Base-by-base conservation (phyloP, 2,888 invertebrate species). In the Seladonia tumulorum region DNA sequence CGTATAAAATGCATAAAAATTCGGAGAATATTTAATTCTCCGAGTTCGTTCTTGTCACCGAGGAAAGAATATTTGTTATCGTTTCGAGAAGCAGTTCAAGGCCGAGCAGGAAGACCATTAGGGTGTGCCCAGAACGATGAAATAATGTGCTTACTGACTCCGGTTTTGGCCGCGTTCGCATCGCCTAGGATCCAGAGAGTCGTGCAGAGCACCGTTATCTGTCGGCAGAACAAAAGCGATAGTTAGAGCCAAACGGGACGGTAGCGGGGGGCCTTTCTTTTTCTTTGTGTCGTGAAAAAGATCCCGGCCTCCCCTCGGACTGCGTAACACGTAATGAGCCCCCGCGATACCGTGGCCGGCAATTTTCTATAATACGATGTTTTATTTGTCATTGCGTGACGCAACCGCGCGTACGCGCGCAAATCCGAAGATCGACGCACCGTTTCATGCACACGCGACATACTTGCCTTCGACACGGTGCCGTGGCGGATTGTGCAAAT, bases 321-420 rank as follows among this genome's bases (percentile, higher is more conserved):
- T 86, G 86, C 91, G 88, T 87, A 88, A 88, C 78, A 42, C 71
- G 53, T 89, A 83, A 76, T 77, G 76, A 87, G 45, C 4, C 71
- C 14, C 66, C 82, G 47, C 73, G 79, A 70, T 88, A 84, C 42
- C 91, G 88, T 88, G 90, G 89, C 87, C 85, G 71, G 84, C 60
- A 84, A 88, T 88, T 87, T 88, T 75, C 90, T 86, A 71, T 86
- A 89, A 85, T 87, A 85, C 88, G 81, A 86, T 85, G 87, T 89
- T 88, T 88, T 92, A 90, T 88, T 91, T 84, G 83, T 77, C 75
- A 87, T 92, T 92, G 88, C 88, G 87, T 82, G 92, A 92, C 47
- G 66, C 78, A 76, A 80, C 79, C 79, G 66, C 78, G 76, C 78
- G 80, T 76, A 84, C 83, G 76, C 47, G 70, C 85, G 81, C 79